phyloP scores from a whole-genome alignment of 2,797 vertebrate genomes.

The Propithecus perrieri region DNA sequence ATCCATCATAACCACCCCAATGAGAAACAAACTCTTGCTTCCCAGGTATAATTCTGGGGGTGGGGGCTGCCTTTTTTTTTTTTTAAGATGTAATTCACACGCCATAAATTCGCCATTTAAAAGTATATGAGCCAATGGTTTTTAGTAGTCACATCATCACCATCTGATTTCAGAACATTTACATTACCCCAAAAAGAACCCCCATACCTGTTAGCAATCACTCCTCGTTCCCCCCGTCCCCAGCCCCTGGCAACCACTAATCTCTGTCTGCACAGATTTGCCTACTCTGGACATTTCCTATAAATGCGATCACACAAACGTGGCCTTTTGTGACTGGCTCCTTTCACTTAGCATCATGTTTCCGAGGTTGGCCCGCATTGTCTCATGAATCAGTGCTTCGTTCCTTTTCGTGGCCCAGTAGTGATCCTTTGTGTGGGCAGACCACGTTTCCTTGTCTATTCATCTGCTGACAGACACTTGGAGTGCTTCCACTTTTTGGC shows the following conservation, averaged over 20 bases:
- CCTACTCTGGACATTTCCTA: not conserved
- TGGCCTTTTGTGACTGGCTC: not conserved
- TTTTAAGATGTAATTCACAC: not conserved
- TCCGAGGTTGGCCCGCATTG: not conserved
- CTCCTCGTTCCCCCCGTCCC: not conserved
- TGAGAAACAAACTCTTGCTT: not conserved
- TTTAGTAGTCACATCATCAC: not conserved
- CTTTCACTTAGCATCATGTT: not conserved
- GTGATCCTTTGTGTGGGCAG: too few relatives aligned
- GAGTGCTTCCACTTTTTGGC: not conserved
- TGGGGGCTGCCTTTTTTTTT: not conserved
- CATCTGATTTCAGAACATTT: not conserved
- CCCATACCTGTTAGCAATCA: not conserved
- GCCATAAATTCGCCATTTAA: not conserved
- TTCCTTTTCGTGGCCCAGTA: not conserved
- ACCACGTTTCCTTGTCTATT: not conserved
- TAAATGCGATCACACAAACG: not conserved
- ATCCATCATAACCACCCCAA: too few relatives aligned
- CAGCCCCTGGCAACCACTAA: not conserved
- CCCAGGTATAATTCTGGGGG: not conserved
- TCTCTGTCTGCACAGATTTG: not conserved
- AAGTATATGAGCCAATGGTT: not conserved
- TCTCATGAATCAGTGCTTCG: accelerated
- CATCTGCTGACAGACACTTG: accelerated
- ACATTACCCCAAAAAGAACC: not conserved